Percentiles rank a stretch among this genome's conserved stretches.
Conservation (phyloP, 1,140 invertebrate species). For the Drosophila trapezifrons region DNA sequence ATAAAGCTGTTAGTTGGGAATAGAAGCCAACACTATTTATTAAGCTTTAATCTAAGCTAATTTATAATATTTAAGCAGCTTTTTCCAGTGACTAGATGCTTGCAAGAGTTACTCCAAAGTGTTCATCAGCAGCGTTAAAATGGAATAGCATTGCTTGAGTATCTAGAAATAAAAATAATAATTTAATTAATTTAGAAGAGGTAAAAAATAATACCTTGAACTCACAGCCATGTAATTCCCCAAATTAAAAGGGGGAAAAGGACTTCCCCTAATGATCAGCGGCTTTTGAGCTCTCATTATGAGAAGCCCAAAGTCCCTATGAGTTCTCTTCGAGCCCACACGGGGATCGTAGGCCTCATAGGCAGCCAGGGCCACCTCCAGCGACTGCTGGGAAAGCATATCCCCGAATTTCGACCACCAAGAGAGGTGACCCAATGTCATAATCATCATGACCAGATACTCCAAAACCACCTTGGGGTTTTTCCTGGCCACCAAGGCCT, state of each 20-base stretch:
- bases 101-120: conserved; percentile 34
- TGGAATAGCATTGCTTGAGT: conserved; percentile 61
- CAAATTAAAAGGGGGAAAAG: conserved; percentile 55
- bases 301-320: conserved; percentile 39
- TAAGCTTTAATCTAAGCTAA: not conserved
- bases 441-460: conserved; percentile 43
- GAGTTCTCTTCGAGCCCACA: not conserved
- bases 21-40: not conserved
- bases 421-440: conserved; percentile 37
- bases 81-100: not conserved
- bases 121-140: conserved; percentile 54
- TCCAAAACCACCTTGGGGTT: conserved; percentile 35
- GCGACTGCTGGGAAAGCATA: conserved; percentile 46
- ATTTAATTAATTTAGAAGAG: not conserved
- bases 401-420: conserved; percentile 56
- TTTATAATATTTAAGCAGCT: not conserved
- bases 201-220: not conserved
- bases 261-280: conserved; percentile 21
- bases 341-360: conserved; percentile 44
- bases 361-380: conserved; percentile 42
- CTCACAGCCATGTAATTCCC: conserved; percentile 53
- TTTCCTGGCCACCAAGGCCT: conserved; percentile 25
- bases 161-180: conserved; percentile 25
- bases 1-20: conserved; percentile 2
- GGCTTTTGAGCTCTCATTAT: conserved; percentile 44